These are phyloP conservation scores for Musca domestica DNA, from an alignment of 1,140 invertebrate species.

Conservation along the genomic window DNA sequence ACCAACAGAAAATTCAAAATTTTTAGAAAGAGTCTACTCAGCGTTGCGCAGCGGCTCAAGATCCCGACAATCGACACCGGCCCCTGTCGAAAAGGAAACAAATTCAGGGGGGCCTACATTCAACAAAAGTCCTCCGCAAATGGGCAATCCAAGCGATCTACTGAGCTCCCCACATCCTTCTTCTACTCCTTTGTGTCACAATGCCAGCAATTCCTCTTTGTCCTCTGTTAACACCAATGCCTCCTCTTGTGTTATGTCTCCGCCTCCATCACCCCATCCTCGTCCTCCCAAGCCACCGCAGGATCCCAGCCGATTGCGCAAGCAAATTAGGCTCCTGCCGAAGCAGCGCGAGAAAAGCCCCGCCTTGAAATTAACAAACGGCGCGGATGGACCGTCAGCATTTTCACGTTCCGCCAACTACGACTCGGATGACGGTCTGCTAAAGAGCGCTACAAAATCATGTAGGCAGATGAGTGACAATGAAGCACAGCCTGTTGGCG, in stretches of 20 bases:
- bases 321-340: constrained; percentile 40
- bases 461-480: neutral
- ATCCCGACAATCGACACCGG: constrained; percentile 14
- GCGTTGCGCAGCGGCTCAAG: constrained; percentile 38
- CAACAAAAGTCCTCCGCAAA: constrained; percentile 20
- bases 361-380: constrained; percentile 1
- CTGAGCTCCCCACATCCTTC: neutral
- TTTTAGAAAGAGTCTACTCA: constrained; percentile 41
- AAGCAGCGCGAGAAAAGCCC: constrained; percentile 48
- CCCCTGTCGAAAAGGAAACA: constrained; percentile 16
- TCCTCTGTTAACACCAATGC: constrained; percentile 24
- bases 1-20: constrained; percentile 26
- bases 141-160: neutral
- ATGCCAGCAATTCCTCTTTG: constrained; percentile 23
- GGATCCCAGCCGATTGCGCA: constrained; percentile 33
- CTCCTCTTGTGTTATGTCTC: neutral
- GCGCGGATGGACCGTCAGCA: neutral
- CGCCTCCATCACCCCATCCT: constrained; percentile 10
- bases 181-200: constrained; percentile 1
- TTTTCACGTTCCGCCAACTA: constrained; percentile 12
- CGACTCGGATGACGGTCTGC: constrained; percentile 25
- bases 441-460: neutral
- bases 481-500: constrained; percentile 1
- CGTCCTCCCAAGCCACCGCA: constrained; percentile 27
- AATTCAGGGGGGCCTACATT: too few relatives aligned